Conservation (phyloP, 2,797 vertebrate genomes). For the Gallinago solitaria region DNA sequence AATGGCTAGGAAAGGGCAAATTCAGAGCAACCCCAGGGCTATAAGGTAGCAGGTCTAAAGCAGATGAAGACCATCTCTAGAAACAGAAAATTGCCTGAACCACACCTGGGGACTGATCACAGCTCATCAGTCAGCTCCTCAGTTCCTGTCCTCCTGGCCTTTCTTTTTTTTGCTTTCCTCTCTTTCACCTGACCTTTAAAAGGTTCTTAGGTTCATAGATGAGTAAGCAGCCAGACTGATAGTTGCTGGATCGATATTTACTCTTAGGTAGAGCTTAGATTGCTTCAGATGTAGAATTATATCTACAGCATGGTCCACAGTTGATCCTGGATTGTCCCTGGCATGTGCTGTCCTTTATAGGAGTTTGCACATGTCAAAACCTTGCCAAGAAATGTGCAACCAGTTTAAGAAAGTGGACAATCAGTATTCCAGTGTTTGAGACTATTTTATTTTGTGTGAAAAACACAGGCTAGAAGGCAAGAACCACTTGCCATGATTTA, state of each 20-base stretch:
- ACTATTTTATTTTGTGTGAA: not conserved
- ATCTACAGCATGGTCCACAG: not conserved
- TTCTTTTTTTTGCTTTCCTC: not conserved
- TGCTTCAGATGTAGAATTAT: not conserved
- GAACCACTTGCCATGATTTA: not conserved
- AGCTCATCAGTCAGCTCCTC: not conserved
- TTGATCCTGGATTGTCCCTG: not conserved
- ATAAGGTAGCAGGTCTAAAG: not conserved
- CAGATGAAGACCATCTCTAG: not conserved
- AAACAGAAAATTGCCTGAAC: not conserved
- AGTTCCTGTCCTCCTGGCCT: not conserved
- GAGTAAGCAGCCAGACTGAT: not conserved
- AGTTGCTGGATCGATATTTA: not conserved
- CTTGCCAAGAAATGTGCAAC: not conserved
- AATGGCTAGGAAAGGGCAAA: not conserved
- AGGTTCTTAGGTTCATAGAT: not conserved
- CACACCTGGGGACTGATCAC: not conserved
- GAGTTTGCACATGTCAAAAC: not conserved
- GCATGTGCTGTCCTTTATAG: rapidly evolving
- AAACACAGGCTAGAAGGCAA: not conserved
- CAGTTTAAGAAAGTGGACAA: not conserved
- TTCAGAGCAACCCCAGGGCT: not conserved
- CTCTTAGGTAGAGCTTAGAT: not conserved
- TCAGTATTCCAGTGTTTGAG: not conserved
- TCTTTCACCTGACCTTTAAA: not conserved